These are phyloP conservation scores for Trachythela sp. DNA, from an alignment of 64 coral and sea anemone species.

Conservation along the genomic window DNA sequence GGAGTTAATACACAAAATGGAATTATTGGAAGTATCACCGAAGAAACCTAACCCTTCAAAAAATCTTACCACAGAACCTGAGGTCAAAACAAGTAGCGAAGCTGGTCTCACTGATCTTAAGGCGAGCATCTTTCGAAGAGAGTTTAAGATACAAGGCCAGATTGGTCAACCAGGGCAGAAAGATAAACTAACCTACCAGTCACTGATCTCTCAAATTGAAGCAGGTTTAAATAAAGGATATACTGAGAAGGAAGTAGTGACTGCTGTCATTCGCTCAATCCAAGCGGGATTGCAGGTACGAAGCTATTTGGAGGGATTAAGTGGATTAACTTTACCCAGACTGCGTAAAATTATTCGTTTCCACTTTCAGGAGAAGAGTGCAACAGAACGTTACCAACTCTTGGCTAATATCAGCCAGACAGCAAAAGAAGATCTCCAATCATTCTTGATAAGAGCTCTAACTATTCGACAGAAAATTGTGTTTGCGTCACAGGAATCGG, in stretches of 20 bases:
- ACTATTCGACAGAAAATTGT: constrained; percentile 49
- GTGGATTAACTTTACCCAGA: not conserved
- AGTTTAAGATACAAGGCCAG: constrained; percentile 11
- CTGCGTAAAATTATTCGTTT: constrained; percentile 28
- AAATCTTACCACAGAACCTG: not conserved
- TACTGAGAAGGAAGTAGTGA: constrained; percentile 37
- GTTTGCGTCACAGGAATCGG: constrained; percentile 57
- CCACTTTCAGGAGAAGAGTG: constrained; percentile 51
- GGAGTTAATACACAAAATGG: not conserved
- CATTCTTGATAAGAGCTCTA: constrained; percentile 50
- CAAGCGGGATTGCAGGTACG: not conserved
- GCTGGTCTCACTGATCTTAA: not conserved
- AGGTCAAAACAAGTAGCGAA: not conserved
- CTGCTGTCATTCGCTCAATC: constrained; percentile 17
- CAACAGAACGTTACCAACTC: constrained; percentile 36
- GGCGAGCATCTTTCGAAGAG: constrained; percentile 9
- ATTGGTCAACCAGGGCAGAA: constrained; percentile 7
- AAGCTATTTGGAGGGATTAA: constrained; percentile 12
- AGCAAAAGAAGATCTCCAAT: constrained; percentile 39
- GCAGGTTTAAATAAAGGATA: constrained; percentile 28
- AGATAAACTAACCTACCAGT: constrained; percentile 28
- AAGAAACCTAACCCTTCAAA: not conserved
- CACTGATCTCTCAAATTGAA: constrained; percentile 42
- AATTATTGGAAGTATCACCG: not conserved
- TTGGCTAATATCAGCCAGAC: constrained; percentile 32